Percentiles rank a stretch among this genome's conserved stretches.
Conservation (phyloP, 2,113 vertebrate genomes). For the Macrotis lagotis region DNA sequence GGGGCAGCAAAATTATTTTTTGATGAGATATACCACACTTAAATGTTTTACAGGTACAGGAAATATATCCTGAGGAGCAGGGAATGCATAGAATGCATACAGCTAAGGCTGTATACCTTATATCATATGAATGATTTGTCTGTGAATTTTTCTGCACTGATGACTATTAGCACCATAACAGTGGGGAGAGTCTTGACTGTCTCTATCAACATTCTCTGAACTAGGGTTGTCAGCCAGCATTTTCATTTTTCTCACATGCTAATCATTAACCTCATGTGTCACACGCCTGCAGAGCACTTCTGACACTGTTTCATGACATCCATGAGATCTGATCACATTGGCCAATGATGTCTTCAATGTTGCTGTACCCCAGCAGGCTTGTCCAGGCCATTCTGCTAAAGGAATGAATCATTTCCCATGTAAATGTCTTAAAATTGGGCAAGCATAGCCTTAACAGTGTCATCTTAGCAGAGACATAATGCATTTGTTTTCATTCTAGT, state of each 20-base stretch:
- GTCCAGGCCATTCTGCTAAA: not conserved
- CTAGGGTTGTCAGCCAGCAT: not conserved
- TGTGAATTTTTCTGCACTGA: not conserved
- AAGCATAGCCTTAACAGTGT: not conserved
- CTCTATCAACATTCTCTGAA: not conserved
- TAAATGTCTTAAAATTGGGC: not conserved
- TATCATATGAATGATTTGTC: not conserved
- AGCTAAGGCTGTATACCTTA: not conserved
- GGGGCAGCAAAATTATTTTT: not conserved
- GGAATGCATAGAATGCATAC: not conserved
- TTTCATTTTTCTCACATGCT: not conserved
- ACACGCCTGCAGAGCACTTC: not conserved
- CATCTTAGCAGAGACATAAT: not conserved
- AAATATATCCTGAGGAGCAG: slow-evolving; percentile 39
- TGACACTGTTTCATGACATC: not conserved
- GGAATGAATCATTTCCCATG: not conserved
- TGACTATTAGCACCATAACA: not conserved
- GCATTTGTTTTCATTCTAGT: not conserved
- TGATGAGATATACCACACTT: not conserved
- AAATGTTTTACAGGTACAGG: not conserved
- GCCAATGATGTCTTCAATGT: not conserved
- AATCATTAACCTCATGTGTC: not conserved
- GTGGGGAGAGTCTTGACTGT: not conserved
- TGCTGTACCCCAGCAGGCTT: not conserved
- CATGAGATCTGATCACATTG: not conserved